These are phyloP conservation scores for Ctenomys sociabilis DNA, from an alignment of 2,113 vertebrate species.

Conservation along the genomic window DNA sequence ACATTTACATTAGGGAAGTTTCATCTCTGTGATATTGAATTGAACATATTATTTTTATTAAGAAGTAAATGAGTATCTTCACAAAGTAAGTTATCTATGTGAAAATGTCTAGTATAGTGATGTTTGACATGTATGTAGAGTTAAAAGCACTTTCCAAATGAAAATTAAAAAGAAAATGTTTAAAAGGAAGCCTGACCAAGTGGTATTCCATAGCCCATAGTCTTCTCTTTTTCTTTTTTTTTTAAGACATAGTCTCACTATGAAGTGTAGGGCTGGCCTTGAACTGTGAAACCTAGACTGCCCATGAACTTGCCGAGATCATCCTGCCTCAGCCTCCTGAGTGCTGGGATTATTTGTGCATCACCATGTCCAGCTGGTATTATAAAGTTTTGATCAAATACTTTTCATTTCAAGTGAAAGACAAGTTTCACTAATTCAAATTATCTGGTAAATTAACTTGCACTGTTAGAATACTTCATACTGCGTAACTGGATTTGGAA, in stretches of 20 bases:
- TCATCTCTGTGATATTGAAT: neutral
- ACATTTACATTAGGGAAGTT: neutral
- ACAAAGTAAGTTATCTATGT: neutral
- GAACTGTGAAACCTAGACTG: neutral
- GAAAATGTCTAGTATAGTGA: neutral
- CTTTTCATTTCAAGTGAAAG: neutral
- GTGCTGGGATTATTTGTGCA: neutral
- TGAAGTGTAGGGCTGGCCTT: neutral
- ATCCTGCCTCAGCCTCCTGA: neutral
- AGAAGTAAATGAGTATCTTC: neutral
- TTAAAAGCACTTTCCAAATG: neutral
- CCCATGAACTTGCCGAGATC: neutral
- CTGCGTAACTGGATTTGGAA: neutral
- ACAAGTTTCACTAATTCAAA: neutral
- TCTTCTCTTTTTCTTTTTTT: neutral
- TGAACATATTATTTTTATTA: neutral
- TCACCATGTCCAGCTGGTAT: neutral
- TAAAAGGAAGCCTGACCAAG: neutral
- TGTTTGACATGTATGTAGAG: neutral
- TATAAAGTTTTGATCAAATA: neutral
- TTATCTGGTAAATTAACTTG: neutral
- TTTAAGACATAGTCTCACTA: neutral
- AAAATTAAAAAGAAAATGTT: neutral
- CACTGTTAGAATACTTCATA: neutral
- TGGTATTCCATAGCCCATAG: fast-evolving